Evolutionary conservation across 1,140 invertebrate species (phyloP), one percentile per base, ranked within the genome.

Genomic region (Linepithema humile): DNA sequence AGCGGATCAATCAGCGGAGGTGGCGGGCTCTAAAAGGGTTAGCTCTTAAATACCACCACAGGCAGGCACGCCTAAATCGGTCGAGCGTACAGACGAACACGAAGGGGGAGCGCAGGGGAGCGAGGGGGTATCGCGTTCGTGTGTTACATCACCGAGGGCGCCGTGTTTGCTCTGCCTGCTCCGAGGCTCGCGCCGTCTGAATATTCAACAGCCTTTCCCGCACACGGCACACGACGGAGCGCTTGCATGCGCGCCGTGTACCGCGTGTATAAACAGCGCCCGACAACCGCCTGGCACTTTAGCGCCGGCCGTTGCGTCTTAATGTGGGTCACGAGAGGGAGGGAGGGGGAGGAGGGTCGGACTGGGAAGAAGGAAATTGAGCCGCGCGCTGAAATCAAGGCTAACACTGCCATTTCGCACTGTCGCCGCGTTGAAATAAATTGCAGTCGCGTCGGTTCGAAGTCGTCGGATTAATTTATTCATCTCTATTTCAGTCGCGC

Each of bases 161-260:
- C 65, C 86, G 90, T 92, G 91, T 91, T 90, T 88, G 73, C 23
- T 38, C 83, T 89, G 64, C 72, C 65, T 83, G 82, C 85, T 91
- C 15, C 85, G 86, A 91, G 90, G 89, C 86, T 89, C 88, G 90
- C 83, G 64, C 62, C 55, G 78, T 62, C 89, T 94, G 92, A 94
- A 94, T 94, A 94, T 94, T 94, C 93, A 94, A 92, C 89, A 93
- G 91, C 83, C 87, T 89, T 92, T 89, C 84, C 84, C 84, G 32
- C 70, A 83, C 65, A 83, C 84, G 69, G 90, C 85, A 91, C 72
- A 82, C 64, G 62, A 12, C 69, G 57, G 12, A 62, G 57, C 72
- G 83, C 85, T 85, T 53, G 53, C 70, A 59, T 59, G 69, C 45
- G 57, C 43, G 74, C n/a, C 69, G 72, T 59, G 74, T 72, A 57